Base-by-base conservation (phyloP, 2,888 invertebrate species). In the Chrysotoxum bicinctum region DNA sequence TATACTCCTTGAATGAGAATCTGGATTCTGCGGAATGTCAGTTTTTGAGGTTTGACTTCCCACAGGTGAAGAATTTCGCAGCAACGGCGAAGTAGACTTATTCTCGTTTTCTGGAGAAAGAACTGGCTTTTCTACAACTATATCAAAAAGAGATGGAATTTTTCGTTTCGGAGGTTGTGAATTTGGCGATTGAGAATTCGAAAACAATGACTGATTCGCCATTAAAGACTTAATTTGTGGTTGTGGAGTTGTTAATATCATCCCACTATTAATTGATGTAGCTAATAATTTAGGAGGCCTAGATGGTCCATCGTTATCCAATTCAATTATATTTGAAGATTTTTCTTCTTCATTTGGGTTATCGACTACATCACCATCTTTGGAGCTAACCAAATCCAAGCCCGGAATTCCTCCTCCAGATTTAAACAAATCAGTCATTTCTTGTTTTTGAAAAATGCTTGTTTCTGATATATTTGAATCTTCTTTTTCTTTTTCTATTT, bases 381-480 rank as follows among this genome's bases (percentile, higher is more conserved):
- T 93, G 86, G 93, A 93, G 8, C 62, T 60, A 10, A 95, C 94
- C 80, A 96, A 93, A 93, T 96, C 96, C 76, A 96, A 92, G 0
- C 96, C 96, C 10, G 96, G 96, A 89, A 96, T 96, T 50, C 94
- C 94, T 48, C 89, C 90, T 12, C 77, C 88, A 78, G 89, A 89
- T 70, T 90, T 90, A 64, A 91, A 90, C 5, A 92, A 89, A 48
- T 89, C 90, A 12, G 88, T 87, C 78, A 90, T 89, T 74, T 75
- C 78, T 14, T 75, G 72, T n/a, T 50, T 69, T 52, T 80, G 50
- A 35, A 77, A 52, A 7, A 64, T 54, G 2, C 16, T 68, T 54
- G 30, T 10, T 7, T 82, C 76, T 26, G 8, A 35, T n/a, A 23
- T 5, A 26, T 75, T 45, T 16, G 48, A 9, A 12, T 21, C 19